Conservation (phyloP, 2,888 invertebrate genomes). For the Platerodrilus igneus region DNA sequence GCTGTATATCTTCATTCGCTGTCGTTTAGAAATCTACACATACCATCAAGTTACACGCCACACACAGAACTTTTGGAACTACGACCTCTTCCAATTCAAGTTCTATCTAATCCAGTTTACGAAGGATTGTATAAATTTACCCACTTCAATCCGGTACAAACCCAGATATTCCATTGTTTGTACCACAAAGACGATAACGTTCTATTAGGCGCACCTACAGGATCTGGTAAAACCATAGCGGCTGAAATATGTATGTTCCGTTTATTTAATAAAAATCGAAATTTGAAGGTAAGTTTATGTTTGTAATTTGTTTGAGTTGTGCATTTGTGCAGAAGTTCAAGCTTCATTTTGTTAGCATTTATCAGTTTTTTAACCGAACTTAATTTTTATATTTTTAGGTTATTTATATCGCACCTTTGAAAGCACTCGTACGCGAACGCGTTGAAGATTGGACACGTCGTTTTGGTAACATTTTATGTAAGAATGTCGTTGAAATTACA, state of each 20-base stretch:
- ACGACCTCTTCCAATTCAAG: slow-evolving; percentile 78
- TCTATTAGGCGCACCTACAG: slow-evolving; percentile 90
- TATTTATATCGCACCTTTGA: slow-evolving; percentile 97
- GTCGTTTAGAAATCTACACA: slow-evolving; percentile 79
- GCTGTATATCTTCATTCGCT: slow-evolving; percentile 48
- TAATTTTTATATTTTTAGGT: slow-evolving; percentile 54
- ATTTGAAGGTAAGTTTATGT: slow-evolving; percentile 59
- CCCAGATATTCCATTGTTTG: slow-evolving; percentile 93
- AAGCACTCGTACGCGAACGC: slow-evolving; percentile 94
- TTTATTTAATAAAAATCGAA: slow-evolving; percentile 76
- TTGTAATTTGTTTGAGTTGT: neutral
- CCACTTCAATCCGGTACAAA: slow-evolving; percentile 98
- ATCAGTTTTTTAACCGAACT: too few species aligned
- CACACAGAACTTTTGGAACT: slow-evolving; percentile 90
- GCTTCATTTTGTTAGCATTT: too few species aligned
- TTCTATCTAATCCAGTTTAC: slow-evolving; percentile 70
- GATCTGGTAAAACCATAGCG: slow-evolving; percentile 96
- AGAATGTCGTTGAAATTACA: slow-evolving; percentile 91
- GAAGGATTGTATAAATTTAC: slow-evolving; percentile 84
- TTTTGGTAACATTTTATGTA: slow-evolving; percentile 66
- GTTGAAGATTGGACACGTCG: slow-evolving; percentile 91
- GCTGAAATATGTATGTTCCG: slow-evolving; percentile 97
- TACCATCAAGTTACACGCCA: slow-evolving; percentile 88
- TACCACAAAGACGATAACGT: slow-evolving; percentile 94
- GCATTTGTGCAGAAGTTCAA: neutral